Evolutionary conservation across 2,888 invertebrate species (phyloP).

Genomic region (Phania funesta): DNA sequence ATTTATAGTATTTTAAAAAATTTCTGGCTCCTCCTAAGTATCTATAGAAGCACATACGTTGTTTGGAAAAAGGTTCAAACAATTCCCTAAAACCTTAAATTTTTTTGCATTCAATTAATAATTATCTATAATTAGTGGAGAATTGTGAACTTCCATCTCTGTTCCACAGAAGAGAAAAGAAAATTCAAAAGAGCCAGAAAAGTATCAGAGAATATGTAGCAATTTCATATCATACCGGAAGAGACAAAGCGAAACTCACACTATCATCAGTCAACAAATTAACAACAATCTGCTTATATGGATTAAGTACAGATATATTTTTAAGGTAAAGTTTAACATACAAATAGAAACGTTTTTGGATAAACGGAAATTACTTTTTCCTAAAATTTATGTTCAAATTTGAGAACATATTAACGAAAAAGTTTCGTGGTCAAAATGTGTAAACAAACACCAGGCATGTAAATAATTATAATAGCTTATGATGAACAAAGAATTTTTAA

Average conservation of each 20-base stretch:
- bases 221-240: not conserved
- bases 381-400: not conserved
- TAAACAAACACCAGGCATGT: not conserved
- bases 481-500: too few relatives aligned
- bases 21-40: too few relatives aligned
- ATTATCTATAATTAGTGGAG: too few relatives aligned
- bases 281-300: not conserved
- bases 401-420: slow-evolving; percentile 37
- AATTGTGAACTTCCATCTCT: not conserved
- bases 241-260: not conserved
- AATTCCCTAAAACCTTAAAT: too few relatives aligned
- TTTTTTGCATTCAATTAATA: too few relatives aligned
- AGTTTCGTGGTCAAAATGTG: slow-evolving; percentile 4
- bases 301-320: not conserved
- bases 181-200: not conserved
- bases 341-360: not conserved
- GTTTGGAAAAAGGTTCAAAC: too few relatives aligned
- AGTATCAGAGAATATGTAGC: not conserved
- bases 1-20: too few relatives aligned
- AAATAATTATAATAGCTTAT: too few relatives aligned
- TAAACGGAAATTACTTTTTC: slow-evolving; percentile 43
- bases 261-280: not conserved
- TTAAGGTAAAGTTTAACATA: slow-evolving; percentile 12
- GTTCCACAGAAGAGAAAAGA: not conserved
- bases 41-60: too few relatives aligned